phyloP scores from a whole-genome alignment of 2,113 vertebrate species.

The Ardeotis arabs region DNA sequence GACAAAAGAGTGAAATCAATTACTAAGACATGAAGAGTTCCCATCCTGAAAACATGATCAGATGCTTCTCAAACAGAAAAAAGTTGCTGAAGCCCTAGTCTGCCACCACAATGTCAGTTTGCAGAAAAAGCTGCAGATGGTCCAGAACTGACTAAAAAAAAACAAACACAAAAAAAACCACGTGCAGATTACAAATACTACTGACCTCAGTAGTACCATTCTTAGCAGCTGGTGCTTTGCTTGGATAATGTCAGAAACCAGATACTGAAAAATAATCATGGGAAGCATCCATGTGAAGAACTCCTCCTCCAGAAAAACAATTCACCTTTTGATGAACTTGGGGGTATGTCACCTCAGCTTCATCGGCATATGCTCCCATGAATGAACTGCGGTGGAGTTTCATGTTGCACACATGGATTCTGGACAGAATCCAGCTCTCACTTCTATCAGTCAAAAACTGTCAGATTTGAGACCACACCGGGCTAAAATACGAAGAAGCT shows the following conservation, averaged over 20 bases:
- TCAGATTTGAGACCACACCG: not conserved
- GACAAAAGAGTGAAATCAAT: constrained; percentile 10
- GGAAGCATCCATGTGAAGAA: not conserved
- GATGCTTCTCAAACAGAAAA: not conserved
- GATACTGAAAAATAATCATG: not conserved
- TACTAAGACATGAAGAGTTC: not conserved
- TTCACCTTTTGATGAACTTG: not conserved
- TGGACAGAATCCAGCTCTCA: not conserved
- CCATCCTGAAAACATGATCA: not conserved
- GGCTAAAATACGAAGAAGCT: not conserved
- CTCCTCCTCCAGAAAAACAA: fast-evolving
- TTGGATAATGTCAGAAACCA: not conserved
- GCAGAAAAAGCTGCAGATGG: not conserved
- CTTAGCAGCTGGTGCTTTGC: not conserved
- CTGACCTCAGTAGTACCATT: not conserved
- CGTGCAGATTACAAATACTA: not conserved
- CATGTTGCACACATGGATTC: not conserved
- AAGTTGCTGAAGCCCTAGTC: not conserved
- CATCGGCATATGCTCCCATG: not conserved
- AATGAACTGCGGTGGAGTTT: not conserved
- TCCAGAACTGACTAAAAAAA: too few relatives aligned
- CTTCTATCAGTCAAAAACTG: not conserved
- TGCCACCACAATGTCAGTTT: not conserved
- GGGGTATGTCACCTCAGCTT: not conserved
- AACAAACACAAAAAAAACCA: not conserved